Base-by-base conservation (phyloP, 1,140 invertebrate species). In the Atopsyche davidsoni region DNA sequence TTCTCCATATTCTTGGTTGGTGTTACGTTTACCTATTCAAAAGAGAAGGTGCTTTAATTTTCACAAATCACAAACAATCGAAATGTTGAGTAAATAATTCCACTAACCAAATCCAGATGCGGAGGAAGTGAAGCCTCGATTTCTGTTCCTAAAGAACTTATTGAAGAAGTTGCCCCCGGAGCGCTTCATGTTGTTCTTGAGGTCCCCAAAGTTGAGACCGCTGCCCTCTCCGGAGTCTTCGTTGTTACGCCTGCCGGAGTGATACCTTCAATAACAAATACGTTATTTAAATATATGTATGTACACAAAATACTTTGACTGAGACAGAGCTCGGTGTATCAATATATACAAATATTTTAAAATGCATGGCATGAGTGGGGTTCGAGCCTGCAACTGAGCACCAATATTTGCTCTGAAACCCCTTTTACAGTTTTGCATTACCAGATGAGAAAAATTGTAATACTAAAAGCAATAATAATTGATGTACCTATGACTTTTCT, bases 401-500 rank as follows among this genome's bases (percentile, higher is more conserved):
- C n/a, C n/a, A n/a, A n/a, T n/a, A n/a, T n/a, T n/a, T n/a, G n/a
- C n/a, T n/a, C n/a, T n/a, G n/a, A n/a, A n/a, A n/a, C n/a, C n/a
- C n/a, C n/a, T n/a, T n/a, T n/a, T n/a, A n/a, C n/a, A n/a, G n/a
- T n/a, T n/a, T n/a, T n/a, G n/a, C n/a, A n/a, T n/a, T n/a, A n/a
- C n/a, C n/a, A n/a, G n/a, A n/a, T n/a, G n/a, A n/a, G n/a, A n/a
- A n/a, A n/a, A 28, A 28, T 28, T 28, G n/a, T n/a, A 28, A 24
- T 38, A 39, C 7, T 10, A 38, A 17, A 46, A 17, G 25, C 7
- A 17, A 46, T 38, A 35, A 43, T 10, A 32, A 28, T 35, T 16
- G 17, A 50, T 51, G 55, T 21, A 74, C 71, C 83, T 82, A 58
- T 87, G 84, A 2, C 82, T 80, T 52, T 89, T 83, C 61, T 92